These are phyloP conservation scores for Gymnothorax reevesii DNA, from an alignment of 2,797 vertebrate species.

Conservation along the genomic window DNA sequence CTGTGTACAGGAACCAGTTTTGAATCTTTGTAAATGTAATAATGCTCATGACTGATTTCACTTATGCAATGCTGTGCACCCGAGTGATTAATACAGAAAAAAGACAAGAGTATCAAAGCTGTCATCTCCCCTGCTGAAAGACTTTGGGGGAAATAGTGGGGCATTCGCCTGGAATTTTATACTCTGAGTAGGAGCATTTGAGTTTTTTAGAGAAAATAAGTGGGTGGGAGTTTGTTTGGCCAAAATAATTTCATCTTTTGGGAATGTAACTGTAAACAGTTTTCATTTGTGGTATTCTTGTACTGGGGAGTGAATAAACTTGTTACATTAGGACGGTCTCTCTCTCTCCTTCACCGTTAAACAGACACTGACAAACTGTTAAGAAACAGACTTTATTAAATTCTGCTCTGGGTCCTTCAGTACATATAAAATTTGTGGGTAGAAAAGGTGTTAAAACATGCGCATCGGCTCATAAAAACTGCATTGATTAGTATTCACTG, in stretches of 20 bases:
- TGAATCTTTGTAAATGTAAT: constrained; percentile 38
- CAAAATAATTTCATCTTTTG: constrained; percentile 2
- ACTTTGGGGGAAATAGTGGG: constrained; percentile 28
- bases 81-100: constrained; percentile 22
- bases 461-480: constrained; percentile 50
- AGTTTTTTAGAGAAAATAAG: constrained; percentile 45
- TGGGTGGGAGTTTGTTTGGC: constrained; percentile 36
- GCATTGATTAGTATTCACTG: constrained; percentile 45
- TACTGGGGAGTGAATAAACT: constrained; percentile 73
- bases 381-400: constrained; percentile 33
- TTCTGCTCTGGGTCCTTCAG: constrained; percentile 19
- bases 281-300: constrained; percentile 66
- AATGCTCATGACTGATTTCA: not conserved
- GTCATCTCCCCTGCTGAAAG: constrained; percentile 40
- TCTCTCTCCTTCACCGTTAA: not conserved
- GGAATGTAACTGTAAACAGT: constrained; percentile 8
- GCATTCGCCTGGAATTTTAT: constrained; percentile 47
- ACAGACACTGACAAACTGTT: not conserved
- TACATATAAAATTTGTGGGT: constrained; percentile 63
- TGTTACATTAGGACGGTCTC: constrained; percentile 39
- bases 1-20: constrained; percentile 60
- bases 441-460: constrained; percentile 50
- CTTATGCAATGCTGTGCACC: not conserved
- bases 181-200: constrained; percentile 52
- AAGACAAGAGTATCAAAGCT: constrained; percentile 45